Conservation (phyloP, 1,140 invertebrate genomes). For the Triops longicaudatus region DNA sequence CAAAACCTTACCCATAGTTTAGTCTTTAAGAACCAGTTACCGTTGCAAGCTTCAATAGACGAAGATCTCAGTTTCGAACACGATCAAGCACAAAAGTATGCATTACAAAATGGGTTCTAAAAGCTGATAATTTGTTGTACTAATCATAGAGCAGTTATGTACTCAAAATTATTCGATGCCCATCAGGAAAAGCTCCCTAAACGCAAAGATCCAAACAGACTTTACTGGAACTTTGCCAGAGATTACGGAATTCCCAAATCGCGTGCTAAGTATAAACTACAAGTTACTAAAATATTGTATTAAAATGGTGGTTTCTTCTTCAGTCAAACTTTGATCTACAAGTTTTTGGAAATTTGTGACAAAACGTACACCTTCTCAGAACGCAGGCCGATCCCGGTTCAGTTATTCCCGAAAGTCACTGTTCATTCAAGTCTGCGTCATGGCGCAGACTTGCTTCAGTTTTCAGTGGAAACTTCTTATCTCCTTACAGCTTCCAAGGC, state of each 20-base stretch:
- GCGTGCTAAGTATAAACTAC: slow-evolving; percentile 57
- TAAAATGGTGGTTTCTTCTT: slow-evolving; percentile 17
- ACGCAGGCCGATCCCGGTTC: slow-evolving; percentile 13
- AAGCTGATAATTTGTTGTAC: slow-evolving; percentile 12
- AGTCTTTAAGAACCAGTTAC: slow-evolving; percentile 49
- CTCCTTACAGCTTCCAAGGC: slow-evolving; percentile 54
- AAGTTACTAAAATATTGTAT: slow-evolving; percentile 11
- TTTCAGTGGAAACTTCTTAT: slow-evolving; percentile 52
- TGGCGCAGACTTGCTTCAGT: slow-evolving; percentile 52
- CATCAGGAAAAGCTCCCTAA: slow-evolving; percentile 65
- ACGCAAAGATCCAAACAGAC: slow-evolving; percentile 55
- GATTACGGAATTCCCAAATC: slow-evolving; percentile 59
- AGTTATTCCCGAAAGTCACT: slow-evolving; percentile 18
- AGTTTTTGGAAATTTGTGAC: background rate
- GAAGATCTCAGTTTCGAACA: slow-evolving; percentile 36
- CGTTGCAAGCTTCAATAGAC: slow-evolving; percentile 44
- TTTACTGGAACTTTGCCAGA: slow-evolving; percentile 59
- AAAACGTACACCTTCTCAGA: slow-evolving; percentile 19
- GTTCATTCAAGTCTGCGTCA: slow-evolving; percentile 43
- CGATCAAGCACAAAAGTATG: slow-evolving; percentile 41
- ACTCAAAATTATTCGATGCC: slow-evolving; percentile 66
- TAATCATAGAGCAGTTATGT: slow-evolving; percentile 49
- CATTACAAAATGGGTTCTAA: slow-evolving; percentile 33
- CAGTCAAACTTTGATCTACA: slow-evolving; percentile 26
- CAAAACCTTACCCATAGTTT: slow-evolving; percentile 64